Conservation (phyloP, 2,797 vertebrate species). For the Borostomias antarcticus region DNA sequence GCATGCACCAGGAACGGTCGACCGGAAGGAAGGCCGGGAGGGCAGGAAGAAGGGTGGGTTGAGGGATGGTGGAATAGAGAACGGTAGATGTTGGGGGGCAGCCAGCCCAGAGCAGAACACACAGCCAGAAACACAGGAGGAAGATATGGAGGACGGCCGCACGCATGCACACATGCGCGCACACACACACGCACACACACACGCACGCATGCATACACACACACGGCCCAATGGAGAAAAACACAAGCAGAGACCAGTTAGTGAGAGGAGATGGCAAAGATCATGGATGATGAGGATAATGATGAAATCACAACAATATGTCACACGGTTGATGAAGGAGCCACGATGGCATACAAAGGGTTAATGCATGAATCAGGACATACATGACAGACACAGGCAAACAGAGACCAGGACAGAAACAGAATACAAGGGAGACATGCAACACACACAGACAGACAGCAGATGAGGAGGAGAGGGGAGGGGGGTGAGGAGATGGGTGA, state of each 20-base stretch:
- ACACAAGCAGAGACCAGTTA: constrained; percentile 12
- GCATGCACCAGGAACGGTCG: constrained; percentile 51
- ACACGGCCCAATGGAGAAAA: not conserved
- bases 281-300: not conserved
- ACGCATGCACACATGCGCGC: not conserved
- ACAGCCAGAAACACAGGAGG: constrained; percentile 9
- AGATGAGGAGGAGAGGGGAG: not conserved
- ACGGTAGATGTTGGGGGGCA: constrained; percentile 28
- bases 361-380: not conserved
- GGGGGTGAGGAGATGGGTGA: not conserved
- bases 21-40: not conserved
- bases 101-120: constrained; percentile 9
- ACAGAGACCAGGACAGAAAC: not conserved
- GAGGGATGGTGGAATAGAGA: constrained; percentile 13
- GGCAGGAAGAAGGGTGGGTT: not conserved
- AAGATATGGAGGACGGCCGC: constrained; percentile 14
- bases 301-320: not conserved
- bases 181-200: not conserved
- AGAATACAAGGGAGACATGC: not conserved
- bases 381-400: not conserved
- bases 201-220: not conserved
- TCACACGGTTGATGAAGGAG: not conserved
- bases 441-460: not conserved
- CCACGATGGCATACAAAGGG: not conserved
- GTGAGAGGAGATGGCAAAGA: not conserved